Percentiles rank a stretch among this genome's conserved stretches.
phyloP scores from a whole-genome alignment of 2,113 vertebrate species.

The Entosphenus tridentatus region DNA sequence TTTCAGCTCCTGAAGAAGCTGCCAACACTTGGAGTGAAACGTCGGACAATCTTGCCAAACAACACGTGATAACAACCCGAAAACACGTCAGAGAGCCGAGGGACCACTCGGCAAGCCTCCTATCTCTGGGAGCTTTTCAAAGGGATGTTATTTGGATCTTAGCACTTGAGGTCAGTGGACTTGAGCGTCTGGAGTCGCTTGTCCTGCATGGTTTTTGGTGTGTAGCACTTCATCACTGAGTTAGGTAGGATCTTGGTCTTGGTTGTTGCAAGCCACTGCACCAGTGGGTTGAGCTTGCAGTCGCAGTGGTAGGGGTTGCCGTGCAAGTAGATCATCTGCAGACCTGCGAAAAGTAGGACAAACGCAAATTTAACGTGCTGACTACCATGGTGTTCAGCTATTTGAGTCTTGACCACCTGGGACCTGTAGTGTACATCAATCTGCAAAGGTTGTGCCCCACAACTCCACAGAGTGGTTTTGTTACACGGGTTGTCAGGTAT shows the following conservation, averaged over 20 bases:
- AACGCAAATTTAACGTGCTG: too few species aligned
- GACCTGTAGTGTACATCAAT: neutral
- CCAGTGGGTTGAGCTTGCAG: conserved; percentile 23
- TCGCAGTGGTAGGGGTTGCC: conserved; percentile 31
- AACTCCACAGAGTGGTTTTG: too few species aligned
- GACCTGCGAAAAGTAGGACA: conserved; percentile 14
- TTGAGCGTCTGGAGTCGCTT: conserved; percentile 19
- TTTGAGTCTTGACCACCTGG: too few species aligned
- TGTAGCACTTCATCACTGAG: conserved; percentile 16
- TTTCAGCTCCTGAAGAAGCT: too few species aligned
- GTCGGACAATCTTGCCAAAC: too few species aligned
- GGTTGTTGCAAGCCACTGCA: conserved; percentile 21
- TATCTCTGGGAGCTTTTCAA: neutral
- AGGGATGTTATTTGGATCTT: neutral
- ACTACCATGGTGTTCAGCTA: too few species aligned
- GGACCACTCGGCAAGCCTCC: neutral
- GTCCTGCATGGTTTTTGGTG: conserved; percentile 18
- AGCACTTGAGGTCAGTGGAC: conserved; percentile 15
- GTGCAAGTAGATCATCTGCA: conserved; percentile 26
- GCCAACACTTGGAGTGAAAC: too few species aligned
- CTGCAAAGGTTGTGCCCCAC: neutral
- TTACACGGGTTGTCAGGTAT: too few species aligned
- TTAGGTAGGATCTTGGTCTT: conserved; percentile 16
- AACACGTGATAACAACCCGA: neutral
- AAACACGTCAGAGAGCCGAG: neutral